A percentile compares a stretch with the other conserved stretches of the same genome.
Evolutionary conservation across 2,113 vertebrate genomes (phyloP).

Genomic region (Syngnathus floridae): DNA sequence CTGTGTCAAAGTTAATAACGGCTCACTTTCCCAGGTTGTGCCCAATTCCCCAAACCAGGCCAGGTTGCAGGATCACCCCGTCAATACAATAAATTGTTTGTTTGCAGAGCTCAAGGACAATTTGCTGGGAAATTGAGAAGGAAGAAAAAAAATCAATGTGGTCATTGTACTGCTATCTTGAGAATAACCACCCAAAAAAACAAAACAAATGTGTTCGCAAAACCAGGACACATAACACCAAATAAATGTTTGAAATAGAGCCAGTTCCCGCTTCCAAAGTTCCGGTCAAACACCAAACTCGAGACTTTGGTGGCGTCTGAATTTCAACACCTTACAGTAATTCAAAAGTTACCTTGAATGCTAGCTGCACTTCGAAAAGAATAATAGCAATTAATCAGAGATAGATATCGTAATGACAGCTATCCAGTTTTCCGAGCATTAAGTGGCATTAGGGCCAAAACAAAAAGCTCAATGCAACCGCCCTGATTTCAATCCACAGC

Average conservation of each 20-base stretch:
- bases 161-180: conserved; percentile 8
- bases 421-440: conserved; percentile 38
- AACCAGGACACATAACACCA: background rate
- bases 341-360: too few species aligned
- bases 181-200: background rate
- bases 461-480: conserved; percentile 48
- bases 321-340: too few species aligned
- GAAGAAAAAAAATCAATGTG: conserved; percentile 18
- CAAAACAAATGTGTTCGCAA: background rate
- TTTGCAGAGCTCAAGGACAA: conserved; percentile 22
- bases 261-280: too few species aligned
- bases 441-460: conserved; percentile 61
- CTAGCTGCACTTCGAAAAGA: too few species aligned
- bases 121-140: conserved; percentile 4
- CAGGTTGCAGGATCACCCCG: conserved; percentile 25
- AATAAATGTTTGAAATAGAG: conserved; percentile 27
- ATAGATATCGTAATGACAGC: conserved; percentile 58
- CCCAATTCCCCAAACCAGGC: conserved; percentile 39
- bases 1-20: conserved; percentile 41
- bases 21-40: conserved; percentile 27
- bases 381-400: conserved; percentile 1
- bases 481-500: conserved; percentile 44
- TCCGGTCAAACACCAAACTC: too few species aligned
- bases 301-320: too few species aligned
- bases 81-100: conserved; percentile 35